Conservation (phyloP, 2,888 invertebrate species). For the Trissonchulus latispiculum region DNA sequence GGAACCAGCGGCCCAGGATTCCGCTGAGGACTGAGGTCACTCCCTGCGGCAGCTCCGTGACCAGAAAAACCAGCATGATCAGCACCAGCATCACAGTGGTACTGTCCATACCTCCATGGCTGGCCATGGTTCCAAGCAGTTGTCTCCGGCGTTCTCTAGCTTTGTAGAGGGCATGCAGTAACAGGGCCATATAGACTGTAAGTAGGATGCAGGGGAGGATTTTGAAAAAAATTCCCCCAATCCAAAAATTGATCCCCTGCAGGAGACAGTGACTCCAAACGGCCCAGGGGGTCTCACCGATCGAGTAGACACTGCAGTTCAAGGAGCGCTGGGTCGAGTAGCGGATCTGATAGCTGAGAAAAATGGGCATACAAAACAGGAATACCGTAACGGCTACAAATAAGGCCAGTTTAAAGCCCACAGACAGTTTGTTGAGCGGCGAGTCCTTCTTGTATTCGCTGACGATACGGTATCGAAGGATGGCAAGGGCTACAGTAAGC, state of each 20-base stretch:
- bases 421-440: not conserved
- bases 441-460: not conserved
- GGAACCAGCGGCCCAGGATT: conserved; percentile 18
- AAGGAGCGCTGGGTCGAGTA: not conserved
- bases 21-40: conserved; percentile 20
- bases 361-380: not conserved
- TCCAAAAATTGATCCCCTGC: conserved; percentile 18
- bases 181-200: conserved; percentile 9
- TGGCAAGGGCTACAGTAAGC: conserved; percentile 19
- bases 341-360: not conserved
- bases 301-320: not conserved
- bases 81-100: conserved; percentile 17
- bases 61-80: conserved; percentile 18
- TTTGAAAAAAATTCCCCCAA: conserved; percentile 20
- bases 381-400: not conserved
- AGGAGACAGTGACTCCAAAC: conserved; percentile 17
- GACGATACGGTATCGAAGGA: conserved; percentile 15
- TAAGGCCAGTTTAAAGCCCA: not conserved
- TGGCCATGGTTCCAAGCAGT: not conserved
- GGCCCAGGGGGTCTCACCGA: not conserved
- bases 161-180: not conserved
- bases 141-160: not conserved
- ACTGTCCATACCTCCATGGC: not conserved
- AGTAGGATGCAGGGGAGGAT: conserved; percentile 21
- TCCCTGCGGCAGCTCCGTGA: conserved; percentile 23